Conservation (phyloP, 2,888 invertebrate genomes). For the Gonocerus acuteangulatus region DNA sequence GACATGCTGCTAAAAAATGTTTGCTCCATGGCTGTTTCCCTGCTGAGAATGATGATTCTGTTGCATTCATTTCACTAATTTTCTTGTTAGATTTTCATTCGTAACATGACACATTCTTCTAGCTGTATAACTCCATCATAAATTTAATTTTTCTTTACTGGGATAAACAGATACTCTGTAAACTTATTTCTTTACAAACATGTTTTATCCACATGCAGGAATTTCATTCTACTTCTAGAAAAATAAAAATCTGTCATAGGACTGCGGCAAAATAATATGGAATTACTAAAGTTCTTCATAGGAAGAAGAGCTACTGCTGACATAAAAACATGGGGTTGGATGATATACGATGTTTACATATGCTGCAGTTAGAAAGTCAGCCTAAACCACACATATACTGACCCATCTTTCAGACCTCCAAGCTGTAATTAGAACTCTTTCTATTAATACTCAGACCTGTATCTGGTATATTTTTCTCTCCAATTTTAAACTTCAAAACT, state of each 20-base stretch:
- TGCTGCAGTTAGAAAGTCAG: constrained; percentile 7
- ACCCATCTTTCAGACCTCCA: constrained; percentile 23
- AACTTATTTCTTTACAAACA: not conserved
- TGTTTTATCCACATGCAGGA: not conserved
- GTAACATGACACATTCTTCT: not conserved
- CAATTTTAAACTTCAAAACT: constrained; percentile 12
- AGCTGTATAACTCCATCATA: not conserved
- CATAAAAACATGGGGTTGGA: too few species aligned
- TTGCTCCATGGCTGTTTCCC: not conserved
- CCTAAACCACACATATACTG: constrained; percentile 14
- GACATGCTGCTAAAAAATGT: constrained; percentile 41
- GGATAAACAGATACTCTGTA: not conserved
- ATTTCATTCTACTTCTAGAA: not conserved
- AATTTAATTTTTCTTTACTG: not conserved
- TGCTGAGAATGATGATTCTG: not conserved
- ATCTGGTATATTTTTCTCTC: constrained; percentile 23
- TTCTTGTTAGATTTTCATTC: not conserved
- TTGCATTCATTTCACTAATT: constrained; percentile 9
- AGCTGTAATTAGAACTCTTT: constrained; percentile 27
- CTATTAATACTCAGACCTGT: constrained; percentile 25
- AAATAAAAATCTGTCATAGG: not conserved
- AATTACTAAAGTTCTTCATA: too few species aligned
- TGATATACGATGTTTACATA: constrained; percentile 16
- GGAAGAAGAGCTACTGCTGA: too few species aligned
- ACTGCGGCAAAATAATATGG: too few species aligned